Evolutionary conservation across 2,797 vertebrate species (phyloP).

Genomic region (Acrocephalus scirpaceus): DNA sequence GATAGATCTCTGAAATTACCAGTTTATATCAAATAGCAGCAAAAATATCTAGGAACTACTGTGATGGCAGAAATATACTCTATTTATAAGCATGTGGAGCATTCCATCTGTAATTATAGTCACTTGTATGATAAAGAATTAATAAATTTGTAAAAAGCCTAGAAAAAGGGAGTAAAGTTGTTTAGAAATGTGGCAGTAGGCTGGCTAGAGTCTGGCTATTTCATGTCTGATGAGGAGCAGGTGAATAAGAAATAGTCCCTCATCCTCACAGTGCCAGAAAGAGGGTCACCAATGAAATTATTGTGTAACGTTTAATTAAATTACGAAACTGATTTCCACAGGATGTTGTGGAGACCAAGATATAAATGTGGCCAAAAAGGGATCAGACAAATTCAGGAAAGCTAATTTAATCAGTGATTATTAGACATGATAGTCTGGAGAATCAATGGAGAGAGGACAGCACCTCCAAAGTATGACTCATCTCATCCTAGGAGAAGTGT

Average conservation of each 20-base stretch:
- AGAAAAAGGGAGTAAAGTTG: not conserved
- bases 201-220: not conserved
- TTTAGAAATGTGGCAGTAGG: not conserved
- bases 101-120: not conserved
- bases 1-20: not conserved
- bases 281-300: conserved; percentile 51
- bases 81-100: not conserved
- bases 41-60: not conserved
- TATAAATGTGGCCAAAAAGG: conserved; percentile 52
- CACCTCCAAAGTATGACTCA: conserved; percentile 54
- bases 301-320: not conserved
- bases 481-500: not conserved
- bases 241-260: not conserved
- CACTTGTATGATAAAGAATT: not conserved
- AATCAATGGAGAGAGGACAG: conserved; percentile 41
- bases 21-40: not conserved
- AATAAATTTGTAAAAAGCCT: not conserved
- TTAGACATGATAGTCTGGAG: conserved; percentile 55
- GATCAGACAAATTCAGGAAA: conserved; percentile 48
- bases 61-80: not conserved
- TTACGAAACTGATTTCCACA: conserved; percentile 45
- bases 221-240: not conserved
- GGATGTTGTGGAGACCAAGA: conserved; percentile 51
- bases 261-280: conserved; percentile 11
- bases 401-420: conserved; percentile 56